These are phyloP conservation scores for Stichodactyla helianthus DNA, from an alignment of 64 coral and sea anemone species.

Conservation along the genomic window DNA sequence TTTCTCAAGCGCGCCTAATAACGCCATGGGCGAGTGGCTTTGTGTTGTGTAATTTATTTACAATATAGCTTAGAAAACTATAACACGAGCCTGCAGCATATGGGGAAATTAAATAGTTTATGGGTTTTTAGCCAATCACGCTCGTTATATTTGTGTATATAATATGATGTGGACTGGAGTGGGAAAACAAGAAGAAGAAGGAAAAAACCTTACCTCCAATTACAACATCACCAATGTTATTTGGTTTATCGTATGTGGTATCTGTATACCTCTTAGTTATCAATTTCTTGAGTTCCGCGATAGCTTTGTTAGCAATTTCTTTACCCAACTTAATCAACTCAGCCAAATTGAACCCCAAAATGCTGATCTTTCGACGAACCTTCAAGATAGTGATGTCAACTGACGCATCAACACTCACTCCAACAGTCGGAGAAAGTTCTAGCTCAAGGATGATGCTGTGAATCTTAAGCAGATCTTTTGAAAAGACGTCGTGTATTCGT, in stretches of 20 bases:
- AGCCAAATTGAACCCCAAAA: conserved; percentile 60
- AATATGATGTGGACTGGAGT: too few species aligned
- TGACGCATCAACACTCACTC: not conserved
- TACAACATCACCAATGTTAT: conserved; percentile 50
- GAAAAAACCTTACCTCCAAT: conserved; percentile 43
- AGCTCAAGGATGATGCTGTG: not conserved
- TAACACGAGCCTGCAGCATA: too few species aligned
- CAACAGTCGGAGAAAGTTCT: not conserved
- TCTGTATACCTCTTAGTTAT: conserved; percentile 50
- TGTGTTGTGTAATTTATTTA: too few species aligned
- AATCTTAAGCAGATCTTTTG: not conserved
- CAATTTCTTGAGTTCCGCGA: conserved; percentile 56
- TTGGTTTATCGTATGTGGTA: conserved; percentile 57
- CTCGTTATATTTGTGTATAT: too few species aligned
- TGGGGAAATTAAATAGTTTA: too few species aligned
- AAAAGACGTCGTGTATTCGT: not conserved
- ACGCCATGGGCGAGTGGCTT: too few species aligned
- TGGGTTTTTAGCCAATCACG: too few species aligned
- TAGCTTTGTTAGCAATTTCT: conserved; percentile 51
- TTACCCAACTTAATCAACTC: conserved; percentile 50
- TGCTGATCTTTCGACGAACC: conserved; percentile 22
- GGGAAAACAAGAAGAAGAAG: too few species aligned
- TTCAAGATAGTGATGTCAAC: conserved; percentile 11
- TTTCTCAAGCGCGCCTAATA: too few species aligned
- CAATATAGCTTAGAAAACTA: too few species aligned